Percentiles rank a stretch among this genome's conserved stretches.
Evolutionary conservation across 2,113 vertebrate species (phyloP).

Genomic region (Poeciliopsis retropinna): DNA sequence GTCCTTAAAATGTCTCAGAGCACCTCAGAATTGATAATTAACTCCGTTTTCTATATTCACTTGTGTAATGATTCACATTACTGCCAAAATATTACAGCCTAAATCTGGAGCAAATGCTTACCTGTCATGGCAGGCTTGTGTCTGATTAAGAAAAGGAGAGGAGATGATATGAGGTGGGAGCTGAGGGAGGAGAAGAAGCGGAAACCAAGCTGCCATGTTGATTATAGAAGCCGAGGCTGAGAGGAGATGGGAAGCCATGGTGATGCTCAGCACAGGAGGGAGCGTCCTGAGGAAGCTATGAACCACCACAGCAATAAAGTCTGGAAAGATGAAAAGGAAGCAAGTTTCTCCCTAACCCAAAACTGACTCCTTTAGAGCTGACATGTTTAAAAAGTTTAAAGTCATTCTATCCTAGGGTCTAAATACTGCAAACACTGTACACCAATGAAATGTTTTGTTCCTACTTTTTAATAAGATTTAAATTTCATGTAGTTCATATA

Average conservation of each 20-base stretch:
- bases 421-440: too few species aligned
- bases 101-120: constrained; percentile 78
- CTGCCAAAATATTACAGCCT: constrained; percentile 80
- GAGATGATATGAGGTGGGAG: neutral
- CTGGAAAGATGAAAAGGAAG: constrained; percentile 15
- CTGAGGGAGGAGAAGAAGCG: constrained; percentile 3
- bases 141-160: constrained; percentile 47
- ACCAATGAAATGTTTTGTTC: too few species aligned
- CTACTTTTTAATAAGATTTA: too few species aligned
- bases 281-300: constrained; percentile 10
- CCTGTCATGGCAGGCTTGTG: constrained; percentile 68
- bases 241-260: neutral
- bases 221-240: constrained; percentile 30
- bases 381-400: neutral
- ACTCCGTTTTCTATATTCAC: constrained; percentile 73
- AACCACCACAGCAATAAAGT: neutral
- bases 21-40: constrained; percentile 74
- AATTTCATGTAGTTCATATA: too few species aligned
- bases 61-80: constrained; percentile 79
- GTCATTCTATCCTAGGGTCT: neutral
- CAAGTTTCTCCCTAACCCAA: neutral
- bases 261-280: neutral
- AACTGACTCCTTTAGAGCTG: neutral
- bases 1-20: constrained; percentile 66
- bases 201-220: constrained; percentile 52